phyloP scores from a whole-genome alignment of 2,888 invertebrate genomes.

The Sericinus montela region DNA sequence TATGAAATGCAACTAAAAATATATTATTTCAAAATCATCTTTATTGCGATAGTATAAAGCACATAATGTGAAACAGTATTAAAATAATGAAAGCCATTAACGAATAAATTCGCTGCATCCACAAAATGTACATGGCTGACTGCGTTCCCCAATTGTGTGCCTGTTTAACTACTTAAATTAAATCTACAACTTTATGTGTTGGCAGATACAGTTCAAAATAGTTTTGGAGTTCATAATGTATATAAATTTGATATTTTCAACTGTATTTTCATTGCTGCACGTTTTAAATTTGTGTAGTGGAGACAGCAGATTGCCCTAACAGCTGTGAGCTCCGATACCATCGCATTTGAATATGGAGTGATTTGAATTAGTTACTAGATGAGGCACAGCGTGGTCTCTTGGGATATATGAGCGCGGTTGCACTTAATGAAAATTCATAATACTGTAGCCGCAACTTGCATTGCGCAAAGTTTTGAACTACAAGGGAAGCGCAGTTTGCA shows the following conservation, averaged over 20 bases:
- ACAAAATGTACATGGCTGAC: slow-evolving; percentile 10
- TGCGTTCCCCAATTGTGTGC: slow-evolving; percentile 5
- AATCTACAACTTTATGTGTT: slow-evolving; percentile 7
- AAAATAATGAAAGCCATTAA: slow-evolving; percentile 15
- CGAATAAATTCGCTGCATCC: slow-evolving; percentile 15
- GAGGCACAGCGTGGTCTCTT: slow-evolving; percentile 13
- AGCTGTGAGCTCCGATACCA: slow-evolving; percentile 4
- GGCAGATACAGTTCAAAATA: slow-evolving; percentile 14
- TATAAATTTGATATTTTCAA: slow-evolving; percentile 6
- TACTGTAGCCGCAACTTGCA: slow-evolving; percentile 3
- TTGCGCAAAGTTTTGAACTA: slow-evolving; percentile 10
- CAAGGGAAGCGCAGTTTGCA: slow-evolving; percentile 9
- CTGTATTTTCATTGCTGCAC: slow-evolving; percentile 9
- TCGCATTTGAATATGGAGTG: slow-evolving; percentile 15
- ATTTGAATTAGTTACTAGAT: slow-evolving; percentile 20
- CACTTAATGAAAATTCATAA: slow-evolving; percentile 16
- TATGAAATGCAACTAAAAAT: slow-evolving; percentile 6
- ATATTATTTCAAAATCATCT: slow-evolving; percentile 8
- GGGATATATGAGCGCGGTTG: slow-evolving; percentile 15
- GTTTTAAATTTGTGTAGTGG: slow-evolving; percentile 8
- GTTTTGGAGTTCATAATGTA: slow-evolving; percentile 2
- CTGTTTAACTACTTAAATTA: slow-evolving; percentile 4
- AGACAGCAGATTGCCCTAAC: slow-evolving; percentile 6
- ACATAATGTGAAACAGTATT: slow-evolving; percentile 11
- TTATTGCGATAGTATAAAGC: slow-evolving; percentile 8